Evolutionary conservation across 2,888 invertebrate species (phyloP), one percentile per base, ranked within the genome.

Genomic region (Pseudolycoriella hygida): DNA sequence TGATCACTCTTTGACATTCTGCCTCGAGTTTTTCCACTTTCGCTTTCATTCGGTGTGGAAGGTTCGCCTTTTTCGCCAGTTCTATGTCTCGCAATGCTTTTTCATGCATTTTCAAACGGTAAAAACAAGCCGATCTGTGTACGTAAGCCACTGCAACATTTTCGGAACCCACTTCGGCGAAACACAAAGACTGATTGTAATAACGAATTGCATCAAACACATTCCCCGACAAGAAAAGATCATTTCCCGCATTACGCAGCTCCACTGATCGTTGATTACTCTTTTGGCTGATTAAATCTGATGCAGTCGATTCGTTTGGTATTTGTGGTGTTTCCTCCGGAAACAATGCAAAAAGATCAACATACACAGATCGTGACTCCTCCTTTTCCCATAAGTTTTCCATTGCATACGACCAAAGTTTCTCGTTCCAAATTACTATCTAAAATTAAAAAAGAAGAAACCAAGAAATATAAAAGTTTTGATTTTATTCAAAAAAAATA

Each of bases 91-190:
- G 59, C 31, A 84, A 53, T 55, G 81, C 78, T 56, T 79, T 76
- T 17, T 68, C 58, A 57, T 75, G 80, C 42, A 76, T 71, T 49
- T 72, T 66, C 53, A 79, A 65, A 50, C 73, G 70, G 51, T 72
- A 74, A 43, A 84, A 70, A 10, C 80, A 74, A 19, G 83, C 84
- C 37, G 87, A 84, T 54, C 87, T 72, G 58, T 87, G 87, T 1
- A 79, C 77, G 56, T 78, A 72, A 1, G 80, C 80, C 41, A 81
- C 60, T 11, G 71, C 65, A 50, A 80, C 70, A 55, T 72, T 70
- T 50, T 75, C 71, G 11, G 77, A 72, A 37, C 64, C 58, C 1
- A 57, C 47, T 43, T 73, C 72, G 6, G 84, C 77, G 60, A 68
- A 68, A 11, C 76, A 71, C 51, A 83, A 66, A 50, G 79, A 73